Evolutionary conservation across 1,140 invertebrate species (phyloP).

Genomic region (Diorhabda sublineata): DNA sequence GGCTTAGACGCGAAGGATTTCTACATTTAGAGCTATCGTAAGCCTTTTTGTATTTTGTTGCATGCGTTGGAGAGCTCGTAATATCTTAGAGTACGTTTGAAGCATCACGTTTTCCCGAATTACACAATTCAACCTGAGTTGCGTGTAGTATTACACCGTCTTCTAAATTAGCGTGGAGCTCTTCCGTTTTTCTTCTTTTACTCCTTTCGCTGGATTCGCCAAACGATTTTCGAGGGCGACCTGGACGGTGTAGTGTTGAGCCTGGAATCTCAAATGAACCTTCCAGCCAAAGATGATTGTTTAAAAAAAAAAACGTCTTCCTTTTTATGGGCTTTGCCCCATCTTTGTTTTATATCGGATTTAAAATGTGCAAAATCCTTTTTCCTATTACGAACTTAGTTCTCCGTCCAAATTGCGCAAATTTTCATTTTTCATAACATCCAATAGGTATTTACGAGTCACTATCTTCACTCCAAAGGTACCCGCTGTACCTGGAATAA

Average conservation of each 20-base stretch:
- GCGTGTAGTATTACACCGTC: slow-evolving; percentile 31
- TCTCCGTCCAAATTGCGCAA: slow-evolving; percentile 8
- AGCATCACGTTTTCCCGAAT: slow-evolving; percentile 31
- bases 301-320: background rate
- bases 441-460: slow-evolving; percentile 7
- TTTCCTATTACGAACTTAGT: slow-evolving; percentile 11
- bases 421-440: slow-evolving; percentile 3
- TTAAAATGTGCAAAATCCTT: slow-evolving; percentile 18
- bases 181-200: slow-evolving; percentile 35
- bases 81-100: slow-evolving; percentile 28
- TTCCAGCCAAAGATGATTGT: background rate
- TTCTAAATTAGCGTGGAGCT: slow-evolving; percentile 23
- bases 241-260: background rate
- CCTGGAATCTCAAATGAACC: background rate
- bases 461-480: background rate
- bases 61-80: slow-evolving; percentile 29
- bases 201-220: slow-evolving; percentile 26
- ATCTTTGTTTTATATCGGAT: slow-evolving; percentile 28
- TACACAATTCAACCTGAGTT: slow-evolving; percentile 12
- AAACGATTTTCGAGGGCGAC: slow-evolving; percentile 1
- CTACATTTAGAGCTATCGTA: slow-evolving; percentile 7
- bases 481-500: slow-evolving; percentile 1
- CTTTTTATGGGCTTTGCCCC: background rate
- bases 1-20: slow-evolving; percentile 6
- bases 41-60: slow-evolving; percentile 33